Evolutionary conservation across 2,113 vertebrate species (phyloP), one percentile per base, ranked within the genome.

Genomic region (Odontophorus gujanensis): DNA sequence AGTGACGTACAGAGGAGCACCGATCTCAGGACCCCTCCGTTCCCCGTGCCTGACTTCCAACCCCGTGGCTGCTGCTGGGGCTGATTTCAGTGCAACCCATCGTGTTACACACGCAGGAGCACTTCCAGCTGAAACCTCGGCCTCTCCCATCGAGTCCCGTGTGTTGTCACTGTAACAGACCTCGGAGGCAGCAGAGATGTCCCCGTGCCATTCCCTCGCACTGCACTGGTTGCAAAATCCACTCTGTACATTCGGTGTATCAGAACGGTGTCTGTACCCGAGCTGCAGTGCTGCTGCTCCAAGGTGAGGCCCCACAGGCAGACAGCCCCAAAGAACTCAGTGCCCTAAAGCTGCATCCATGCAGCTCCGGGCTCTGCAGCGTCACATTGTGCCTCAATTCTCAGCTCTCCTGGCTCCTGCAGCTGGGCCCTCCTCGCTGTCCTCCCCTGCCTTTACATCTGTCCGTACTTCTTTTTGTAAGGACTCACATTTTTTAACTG

Each of bases 241-340:
- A 22, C 28, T 34, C 34, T 7, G 7, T 3, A n/a, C 1, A 51
- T 8, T 26, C 48, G 40, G 32, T n/a, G 14, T 7, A 45, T 18
- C 58, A 32, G 9, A 76, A 50, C 7, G 5, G 25, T 1, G 58
- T 26, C 43, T 3, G 7, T 0, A 40, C 13, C 65, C 1, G 43
- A 40, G 58, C 38, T 7, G 0, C 3, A 1, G 34, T 11, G 30
- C 45, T 43, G 4, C 9, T 25, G 36, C 6, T 61, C 30, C 2
- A 32, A 9, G 11, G 13, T 12, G 32, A 45, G n/a, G 72, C 65
- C 65, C 25, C 34, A 30, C 36, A 40, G 40, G 40, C 40, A 40
- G 8, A 40, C 40, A 40, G 40, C 40, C 40, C 40, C 40, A 13
- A 40, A 28, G 21, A 30, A 38, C 19, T 0, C 2, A 58, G 38